These are phyloP conservation scores for Hoplodrina blanda DNA, from an alignment of 2,888 invertebrate species.

Conservation along the genomic window DNA sequence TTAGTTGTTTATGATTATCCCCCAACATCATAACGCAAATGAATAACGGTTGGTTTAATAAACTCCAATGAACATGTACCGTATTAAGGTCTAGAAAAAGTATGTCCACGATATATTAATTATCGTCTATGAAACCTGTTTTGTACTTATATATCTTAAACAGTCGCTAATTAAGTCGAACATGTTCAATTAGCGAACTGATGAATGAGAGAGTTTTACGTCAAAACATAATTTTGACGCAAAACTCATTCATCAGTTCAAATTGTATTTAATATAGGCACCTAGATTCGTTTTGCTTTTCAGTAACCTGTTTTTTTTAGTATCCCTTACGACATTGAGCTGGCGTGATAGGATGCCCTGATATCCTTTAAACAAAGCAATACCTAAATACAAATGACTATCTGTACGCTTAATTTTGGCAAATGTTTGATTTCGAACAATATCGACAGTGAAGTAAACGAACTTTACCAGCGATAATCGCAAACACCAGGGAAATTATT, in stretches of 20 bases:
- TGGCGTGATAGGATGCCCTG: neutral
- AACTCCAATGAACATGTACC: constrained; percentile 67
- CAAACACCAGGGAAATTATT: constrained; percentile 71
- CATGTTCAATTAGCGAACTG: neutral
- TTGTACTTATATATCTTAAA: constrained; percentile 17
- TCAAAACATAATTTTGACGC: neutral
- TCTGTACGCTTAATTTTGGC: neutral
- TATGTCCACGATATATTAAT: constrained; percentile 41
- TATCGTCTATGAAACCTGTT: constrained; percentile 61
- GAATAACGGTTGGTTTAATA: constrained; percentile 69
- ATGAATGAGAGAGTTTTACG: neutral
- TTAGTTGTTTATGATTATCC: constrained; percentile 48
- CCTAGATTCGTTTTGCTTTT: too few relatives aligned
- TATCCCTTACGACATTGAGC: too few relatives aligned
- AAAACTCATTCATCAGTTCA: neutral
- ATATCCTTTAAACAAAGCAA: neutral
- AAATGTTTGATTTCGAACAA: constrained; percentile 14
- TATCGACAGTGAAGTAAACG: constrained; percentile 41
- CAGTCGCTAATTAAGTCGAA: constrained; percentile 20
- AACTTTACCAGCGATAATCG: constrained; percentile 62
- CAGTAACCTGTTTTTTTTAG: too few relatives aligned
- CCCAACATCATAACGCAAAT: constrained; percentile 51
- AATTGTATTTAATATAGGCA: too few relatives aligned
- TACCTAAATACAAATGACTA: neutral
- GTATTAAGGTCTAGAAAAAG: constrained; percentile 64